These are phyloP conservation scores for Xenops minutus DNA, from an alignment of 2,797 vertebrate species.

Conservation along the genomic window DNA sequence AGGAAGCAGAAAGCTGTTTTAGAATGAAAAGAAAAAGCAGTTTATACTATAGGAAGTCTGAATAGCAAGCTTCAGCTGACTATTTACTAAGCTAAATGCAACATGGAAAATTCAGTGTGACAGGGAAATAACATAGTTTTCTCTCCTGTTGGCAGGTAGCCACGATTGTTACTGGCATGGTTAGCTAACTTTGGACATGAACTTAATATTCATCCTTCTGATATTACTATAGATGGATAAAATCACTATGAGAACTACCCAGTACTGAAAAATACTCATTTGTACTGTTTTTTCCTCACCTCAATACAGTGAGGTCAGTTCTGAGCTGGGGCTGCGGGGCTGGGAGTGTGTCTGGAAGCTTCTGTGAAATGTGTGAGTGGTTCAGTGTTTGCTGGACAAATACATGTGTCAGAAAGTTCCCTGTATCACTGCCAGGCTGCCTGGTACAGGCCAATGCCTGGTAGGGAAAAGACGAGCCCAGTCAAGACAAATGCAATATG, in stretches of 20 bases:
- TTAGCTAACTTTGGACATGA: not conserved
- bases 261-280: not conserved
- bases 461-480: not conserved
- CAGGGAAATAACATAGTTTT: not conserved
- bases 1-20: not conserved
- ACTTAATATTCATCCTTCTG: not conserved
- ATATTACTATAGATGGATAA: not conserved
- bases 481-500: not conserved
- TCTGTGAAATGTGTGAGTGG: not conserved
- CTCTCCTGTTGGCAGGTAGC: not conserved
- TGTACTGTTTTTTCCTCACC: not conserved
- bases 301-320: rapidly evolving
- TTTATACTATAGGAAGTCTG: not conserved
- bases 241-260: not conserved
- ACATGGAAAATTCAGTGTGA: not conserved
- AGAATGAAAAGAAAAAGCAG: not conserved
- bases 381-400: not conserved
- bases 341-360: not conserved
- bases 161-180: not conserved
- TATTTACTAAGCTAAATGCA: not conserved
- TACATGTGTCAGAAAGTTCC: not conserved
- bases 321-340: not conserved
- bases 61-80: not conserved
- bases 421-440: not conserved
- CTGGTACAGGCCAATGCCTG: not conserved